Evolutionary conservation across 2,113 vertebrate genomes (phyloP).

Genomic region (Bettongia penicillata): DNA sequence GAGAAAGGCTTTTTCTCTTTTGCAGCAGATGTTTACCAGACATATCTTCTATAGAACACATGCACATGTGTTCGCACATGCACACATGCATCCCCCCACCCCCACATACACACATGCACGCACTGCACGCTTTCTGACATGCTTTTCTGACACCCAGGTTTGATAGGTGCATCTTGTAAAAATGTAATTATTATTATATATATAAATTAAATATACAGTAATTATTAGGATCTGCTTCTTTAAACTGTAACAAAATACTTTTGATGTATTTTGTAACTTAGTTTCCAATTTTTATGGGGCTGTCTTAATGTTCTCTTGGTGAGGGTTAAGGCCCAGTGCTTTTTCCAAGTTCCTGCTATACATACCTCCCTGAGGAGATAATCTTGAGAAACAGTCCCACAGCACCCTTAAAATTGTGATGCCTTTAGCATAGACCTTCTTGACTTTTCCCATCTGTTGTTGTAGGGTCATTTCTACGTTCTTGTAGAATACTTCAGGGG

Average conservation of each 20-base stretch:
- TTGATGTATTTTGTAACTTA: no score
- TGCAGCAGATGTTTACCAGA: neutral
- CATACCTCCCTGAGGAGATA: neutral
- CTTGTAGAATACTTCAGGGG: neutral
- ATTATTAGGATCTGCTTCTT: neutral
- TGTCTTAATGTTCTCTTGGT: neutral
- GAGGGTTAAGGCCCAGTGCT: neutral
- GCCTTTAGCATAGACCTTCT: neutral
- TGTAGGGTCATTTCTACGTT: neutral
- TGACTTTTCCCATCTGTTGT: neutral
- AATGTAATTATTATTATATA: no score
- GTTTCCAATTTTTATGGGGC: neutral
- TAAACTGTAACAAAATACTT: neutral
- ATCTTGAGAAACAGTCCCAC: neutral
- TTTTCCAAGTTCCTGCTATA: no score
- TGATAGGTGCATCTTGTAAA: constrained; percentile 20
- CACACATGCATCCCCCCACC: no score
- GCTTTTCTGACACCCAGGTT: neutral
- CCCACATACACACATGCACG: neutral
- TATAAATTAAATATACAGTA: no score
- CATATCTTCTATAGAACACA: constrained; percentile 4
- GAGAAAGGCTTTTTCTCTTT: constrained; percentile 15
- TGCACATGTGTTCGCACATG: no score
- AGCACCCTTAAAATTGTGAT: neutral
- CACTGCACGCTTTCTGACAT: no score